These are phyloP conservation scores for Stenolophus ochropezus DNA, from an alignment of 2,888 invertebrate species.

Conservation along the genomic window DNA sequence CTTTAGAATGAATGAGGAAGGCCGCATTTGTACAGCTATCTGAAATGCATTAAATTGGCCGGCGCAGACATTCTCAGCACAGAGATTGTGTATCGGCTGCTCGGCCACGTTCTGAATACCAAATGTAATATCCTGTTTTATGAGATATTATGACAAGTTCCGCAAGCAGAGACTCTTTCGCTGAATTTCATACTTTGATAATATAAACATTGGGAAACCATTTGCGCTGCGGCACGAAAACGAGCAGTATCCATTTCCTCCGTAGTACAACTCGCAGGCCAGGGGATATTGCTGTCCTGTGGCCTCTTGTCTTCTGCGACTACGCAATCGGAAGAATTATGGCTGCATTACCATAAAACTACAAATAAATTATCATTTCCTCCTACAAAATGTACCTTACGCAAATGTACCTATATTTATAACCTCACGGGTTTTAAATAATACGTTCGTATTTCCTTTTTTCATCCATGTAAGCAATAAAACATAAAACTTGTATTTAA, in stretches of 20 bases:
- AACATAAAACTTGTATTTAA: no score
- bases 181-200: constrained; percentile 48
- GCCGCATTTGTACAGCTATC: constrained; percentile 49
- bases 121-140: constrained; percentile 58
- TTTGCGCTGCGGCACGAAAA: constrained; percentile 30
- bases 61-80: constrained; percentile 12
- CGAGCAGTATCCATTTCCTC: constrained; percentile 41
- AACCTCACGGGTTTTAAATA: neutral
- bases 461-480: no score
- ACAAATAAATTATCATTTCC: constrained; percentile 4
- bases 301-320: constrained; percentile 16
- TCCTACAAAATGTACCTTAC: neutral
- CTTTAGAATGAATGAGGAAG: neutral
- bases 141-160: constrained; percentile 58
- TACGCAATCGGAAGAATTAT: constrained; percentile 24
- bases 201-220: constrained; percentile 55
- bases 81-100: constrained; percentile 46
- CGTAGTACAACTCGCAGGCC: neutral
- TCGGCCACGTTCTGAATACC: constrained; percentile 53
- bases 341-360: constrained; percentile 21
- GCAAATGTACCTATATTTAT: no score
- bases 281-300: constrained; percentile 33
- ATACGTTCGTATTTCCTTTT: neutral
- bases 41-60: constrained; percentile 56
- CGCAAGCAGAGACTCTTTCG: constrained; percentile 51